A percentile compares a stretch with the other conserved stretches of the same genome.
These are phyloP conservation scores for Plectus sambesii DNA, from an alignment of 1,140 invertebrate species.

Conservation along the genomic window DNA sequence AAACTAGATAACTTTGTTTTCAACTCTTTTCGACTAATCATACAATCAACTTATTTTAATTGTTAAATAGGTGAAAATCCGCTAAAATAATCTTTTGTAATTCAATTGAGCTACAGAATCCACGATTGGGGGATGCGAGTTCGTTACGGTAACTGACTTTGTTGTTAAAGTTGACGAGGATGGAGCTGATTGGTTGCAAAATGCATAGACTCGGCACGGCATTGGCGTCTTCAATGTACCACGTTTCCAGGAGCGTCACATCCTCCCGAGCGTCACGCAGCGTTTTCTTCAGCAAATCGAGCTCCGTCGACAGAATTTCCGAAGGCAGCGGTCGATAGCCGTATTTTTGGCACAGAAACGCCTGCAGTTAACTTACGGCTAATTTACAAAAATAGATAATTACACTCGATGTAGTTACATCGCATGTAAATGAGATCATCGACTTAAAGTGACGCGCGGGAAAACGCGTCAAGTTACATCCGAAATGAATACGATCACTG, in stretches of 20 bases:
- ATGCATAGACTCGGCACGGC: constrained; percentile 78
- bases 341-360: constrained; percentile 93
- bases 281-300: constrained; percentile 73
- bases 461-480: not conserved
- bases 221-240: constrained; percentile 93
- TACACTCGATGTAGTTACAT: not conserved
- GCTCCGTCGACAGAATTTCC: constrained; percentile 77
- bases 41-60: too few relatives aligned
- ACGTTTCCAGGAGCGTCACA: constrained; percentile 69
- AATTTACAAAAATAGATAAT: constrained; percentile 14
- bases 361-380: constrained; percentile 51
- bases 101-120: not conserved
- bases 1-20: too few relatives aligned
- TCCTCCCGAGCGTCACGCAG: constrained; percentile 66
- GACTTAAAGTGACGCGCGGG: not conserved
- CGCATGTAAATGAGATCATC: not conserved
- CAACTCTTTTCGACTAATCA: too few relatives aligned
- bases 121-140: not conserved
- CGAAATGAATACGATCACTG: too few relatives aligned
- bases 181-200: constrained; percentile 88
- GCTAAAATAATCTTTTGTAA: too few relatives aligned
- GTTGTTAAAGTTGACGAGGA: constrained; percentile 92
- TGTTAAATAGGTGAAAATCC: too few relatives aligned
- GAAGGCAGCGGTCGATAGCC: constrained; percentile 92
- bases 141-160: constrained; percentile 58